These are phyloP conservation scores for Dendropsophus ebraccatus DNA, from an alignment of 2,113 vertebrate species.

Conservation along the genomic window DNA sequence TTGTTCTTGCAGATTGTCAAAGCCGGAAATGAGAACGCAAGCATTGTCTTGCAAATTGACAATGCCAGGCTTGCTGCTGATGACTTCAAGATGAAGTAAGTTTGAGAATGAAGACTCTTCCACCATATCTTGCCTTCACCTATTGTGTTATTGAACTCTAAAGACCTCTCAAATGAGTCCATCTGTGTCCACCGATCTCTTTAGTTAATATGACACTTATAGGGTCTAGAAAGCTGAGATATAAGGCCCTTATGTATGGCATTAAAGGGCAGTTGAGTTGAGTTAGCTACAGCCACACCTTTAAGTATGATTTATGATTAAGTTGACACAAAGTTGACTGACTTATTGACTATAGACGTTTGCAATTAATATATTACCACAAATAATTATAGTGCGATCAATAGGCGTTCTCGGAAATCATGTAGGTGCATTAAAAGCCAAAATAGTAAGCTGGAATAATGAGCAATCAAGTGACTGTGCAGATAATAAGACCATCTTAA, in stretches of 20 bases:
- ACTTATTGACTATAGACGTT: neutral
- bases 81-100: conserved; percentile 55
- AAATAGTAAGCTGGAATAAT: neutral
- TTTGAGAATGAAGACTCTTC: neutral
- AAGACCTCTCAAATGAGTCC: neutral
- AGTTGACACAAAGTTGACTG: neutral
- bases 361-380: neutral
- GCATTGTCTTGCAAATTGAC: conserved; percentile 30
- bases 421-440: neutral
- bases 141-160: too few species aligned
- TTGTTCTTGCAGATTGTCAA: conserved; percentile 23
- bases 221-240: neutral
- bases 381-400: neutral
- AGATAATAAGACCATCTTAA: neutral
- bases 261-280: neutral
- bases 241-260: neutral
- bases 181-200: neutral
- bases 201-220: neutral
- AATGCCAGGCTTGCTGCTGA: conserved; percentile 55
- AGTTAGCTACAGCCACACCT: neutral
- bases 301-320: neutral
- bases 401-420: neutral
- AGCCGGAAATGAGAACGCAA: conserved; percentile 16
- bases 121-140: neutral
- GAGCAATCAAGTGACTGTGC: neutral